Base-by-base conservation (phyloP, 1,140 invertebrate species). In the Eulimnadia texana region DNA sequence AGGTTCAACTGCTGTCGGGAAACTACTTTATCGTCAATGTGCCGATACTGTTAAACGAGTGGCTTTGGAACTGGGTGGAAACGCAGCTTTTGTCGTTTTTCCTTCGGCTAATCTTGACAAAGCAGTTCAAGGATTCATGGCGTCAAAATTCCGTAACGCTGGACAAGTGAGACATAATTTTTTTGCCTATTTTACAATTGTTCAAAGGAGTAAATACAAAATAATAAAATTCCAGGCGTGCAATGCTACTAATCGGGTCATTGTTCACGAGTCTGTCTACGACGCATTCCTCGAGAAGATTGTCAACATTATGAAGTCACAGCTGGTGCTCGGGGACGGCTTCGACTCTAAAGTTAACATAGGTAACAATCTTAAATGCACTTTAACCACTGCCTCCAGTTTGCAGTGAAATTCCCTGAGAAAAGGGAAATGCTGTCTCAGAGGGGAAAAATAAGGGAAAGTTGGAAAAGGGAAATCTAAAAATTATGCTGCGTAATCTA, bases 61-160 rank as follows among this genome's bases (percentile, higher is more conserved):
- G 2, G 82, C 84, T 29, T 76, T 99, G 50, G 97, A 99, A 74
- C 76, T 99, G 16, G 97, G 97, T 54, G 97, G 97, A 3, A 98
- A 99, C 81, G 96, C 96, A 0, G 93, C 97, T 1, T 97, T 96
- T 68, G 94, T 99, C 67, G 90, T 99, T 23, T 99, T 98, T 71
- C 79, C 93, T 63, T 87, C 84, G 62, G 96, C 96, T 0, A 82
- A 99, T 74, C 62, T 99, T n/a, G 82, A 93, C 62, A 77, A 82
- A 67, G 95, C 96, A 33, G 83, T 97, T 16, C 76, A 80, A 64
- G 89, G 90, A 22, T 85, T 90, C 2, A 86, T 99, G 78, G 78
- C 80, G 3, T 87, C 88, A 3, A 99, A 99, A 77, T 99, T 98
- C 70, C 81, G 97, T 64, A 94, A 95, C 72, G 85, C 88, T 70